phyloP scores from a whole-genome alignment of 2,113 vertebrate genomes.

The Nanger granti region DNA sequence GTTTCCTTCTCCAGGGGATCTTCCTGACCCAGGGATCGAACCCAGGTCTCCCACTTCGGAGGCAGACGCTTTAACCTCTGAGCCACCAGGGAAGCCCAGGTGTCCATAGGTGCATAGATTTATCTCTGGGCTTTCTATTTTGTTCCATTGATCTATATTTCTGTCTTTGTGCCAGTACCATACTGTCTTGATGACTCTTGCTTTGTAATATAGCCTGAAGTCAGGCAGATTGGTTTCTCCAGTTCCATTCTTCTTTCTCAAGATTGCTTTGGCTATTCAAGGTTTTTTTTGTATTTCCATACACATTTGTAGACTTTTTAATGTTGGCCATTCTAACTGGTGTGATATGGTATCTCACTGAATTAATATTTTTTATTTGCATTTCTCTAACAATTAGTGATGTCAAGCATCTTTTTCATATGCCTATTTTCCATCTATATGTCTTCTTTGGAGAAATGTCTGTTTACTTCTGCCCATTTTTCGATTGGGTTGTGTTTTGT shows the following conservation, averaged over 20 bases:
- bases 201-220: neutral
- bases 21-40: no score
- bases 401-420: neutral
- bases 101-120: rapidly evolving
- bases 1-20: no score
- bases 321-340: neutral
- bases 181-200: neutral
- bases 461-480: neutral
- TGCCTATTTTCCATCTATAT: neutral
- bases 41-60: no score
- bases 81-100: no score
- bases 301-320: neutral
- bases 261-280: neutral
- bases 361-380: neutral
- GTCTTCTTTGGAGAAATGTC: neutral
- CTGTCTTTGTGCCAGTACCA: neutral
- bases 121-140: neutral
- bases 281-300: neutral
- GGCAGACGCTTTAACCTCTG: no score
- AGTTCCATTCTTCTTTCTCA: neutral
- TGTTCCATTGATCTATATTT: neutral
- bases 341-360: neutral
- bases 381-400: neutral
- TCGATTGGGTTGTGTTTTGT: neutral
- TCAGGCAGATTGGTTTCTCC: neutral